phyloP scores from a whole-genome alignment of 2,113 vertebrate genomes.

The Nycticebus coucang region DNA sequence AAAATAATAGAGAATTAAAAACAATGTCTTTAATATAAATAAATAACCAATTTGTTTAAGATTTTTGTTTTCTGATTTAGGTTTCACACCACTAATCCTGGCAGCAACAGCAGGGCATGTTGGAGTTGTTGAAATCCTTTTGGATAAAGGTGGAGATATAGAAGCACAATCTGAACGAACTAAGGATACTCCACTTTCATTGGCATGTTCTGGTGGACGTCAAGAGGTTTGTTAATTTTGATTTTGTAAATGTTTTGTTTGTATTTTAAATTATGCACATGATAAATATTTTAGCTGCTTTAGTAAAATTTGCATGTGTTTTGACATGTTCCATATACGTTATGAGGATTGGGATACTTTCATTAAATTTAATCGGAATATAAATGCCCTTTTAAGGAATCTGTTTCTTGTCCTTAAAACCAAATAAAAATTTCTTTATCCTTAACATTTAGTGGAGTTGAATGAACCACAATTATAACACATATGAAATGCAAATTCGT shows the following conservation, averaged over 20 bases:
- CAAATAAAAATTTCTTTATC: conserved; percentile 36
- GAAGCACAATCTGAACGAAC: conserved; percentile 99
- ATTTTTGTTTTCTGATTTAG: conserved; percentile 82
- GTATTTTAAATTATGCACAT: conserved; percentile 33
- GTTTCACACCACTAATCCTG: conserved; percentile 98
- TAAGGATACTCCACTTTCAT: conserved; percentile 98
- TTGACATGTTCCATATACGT: conserved; percentile 11
- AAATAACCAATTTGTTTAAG: conserved; percentile 30
- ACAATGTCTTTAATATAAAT: conserved; percentile 41
- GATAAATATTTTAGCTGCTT: conserved; percentile 34
- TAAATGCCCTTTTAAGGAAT: conserved; percentile 37
- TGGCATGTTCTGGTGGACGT: conserved; percentile 97
- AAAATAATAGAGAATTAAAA: conserved; percentile 43
- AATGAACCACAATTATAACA: conserved; percentile 30
- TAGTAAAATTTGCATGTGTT: conserved; percentile 5
- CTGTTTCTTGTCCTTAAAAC: not conserved
- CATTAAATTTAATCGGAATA: conserved; percentile 19
- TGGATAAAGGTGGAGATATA: conserved; percentile 99
- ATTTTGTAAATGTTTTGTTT: conserved; percentile 58
- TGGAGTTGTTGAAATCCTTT: conserved; percentile 97
- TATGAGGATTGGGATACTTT: not conserved
- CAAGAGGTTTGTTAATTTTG: conserved; percentile 91
- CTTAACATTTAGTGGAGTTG: not conserved
- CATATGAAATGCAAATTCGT: conserved; percentile 9
- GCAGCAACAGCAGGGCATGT: conserved; percentile 98